These are phyloP conservation scores for Tetrapedia diversipes DNA, from an alignment of 2,888 invertebrate genomes.

Conservation along the genomic window DNA sequence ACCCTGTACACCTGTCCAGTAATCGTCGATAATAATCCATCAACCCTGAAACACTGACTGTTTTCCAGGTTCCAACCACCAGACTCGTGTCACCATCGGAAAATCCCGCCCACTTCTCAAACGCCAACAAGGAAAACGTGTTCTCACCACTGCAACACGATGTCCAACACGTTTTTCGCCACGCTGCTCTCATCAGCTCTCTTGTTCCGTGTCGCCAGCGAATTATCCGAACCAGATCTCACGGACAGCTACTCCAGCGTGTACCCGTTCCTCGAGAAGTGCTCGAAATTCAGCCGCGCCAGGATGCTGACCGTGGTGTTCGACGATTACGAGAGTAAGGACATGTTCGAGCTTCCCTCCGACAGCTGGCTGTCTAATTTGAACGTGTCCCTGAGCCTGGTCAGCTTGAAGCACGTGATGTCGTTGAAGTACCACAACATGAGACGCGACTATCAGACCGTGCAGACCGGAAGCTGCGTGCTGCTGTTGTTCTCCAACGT, in stretches of 20 bases:
- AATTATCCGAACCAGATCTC: neutral
- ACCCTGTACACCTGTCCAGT: neutral
- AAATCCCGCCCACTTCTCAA: neutral
- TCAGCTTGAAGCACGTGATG: slow-evolving; percentile 29
- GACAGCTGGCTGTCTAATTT: neutral
- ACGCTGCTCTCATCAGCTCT: neutral
- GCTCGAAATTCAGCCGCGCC: slow-evolving; percentile 6
- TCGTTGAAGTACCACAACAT: neutral
- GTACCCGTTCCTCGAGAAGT: slow-evolving; percentile 31
- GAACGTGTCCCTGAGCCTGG: slow-evolving; percentile 9
- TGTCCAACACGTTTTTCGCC: neutral
- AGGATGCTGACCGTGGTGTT: slow-evolving; percentile 39
- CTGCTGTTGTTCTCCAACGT: slow-evolving; percentile 23
- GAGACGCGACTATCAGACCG: neutral
- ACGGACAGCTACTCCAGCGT: slow-evolving; percentile 7
- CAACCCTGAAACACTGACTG: neutral
- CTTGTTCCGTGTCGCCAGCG: neutral
- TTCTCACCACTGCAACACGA: neutral
- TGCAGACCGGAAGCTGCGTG: slow-evolving; percentile 37
- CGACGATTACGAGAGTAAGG: slow-evolving; percentile 23
- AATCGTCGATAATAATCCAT: neutral
- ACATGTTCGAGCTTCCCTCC: neutral
- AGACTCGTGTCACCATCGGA: neutral
- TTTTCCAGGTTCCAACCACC: neutral
- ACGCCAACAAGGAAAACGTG: neutral